phyloP scores from a whole-genome alignment of 2,888 invertebrate genomes.

The Drosophila paracracens region DNA sequence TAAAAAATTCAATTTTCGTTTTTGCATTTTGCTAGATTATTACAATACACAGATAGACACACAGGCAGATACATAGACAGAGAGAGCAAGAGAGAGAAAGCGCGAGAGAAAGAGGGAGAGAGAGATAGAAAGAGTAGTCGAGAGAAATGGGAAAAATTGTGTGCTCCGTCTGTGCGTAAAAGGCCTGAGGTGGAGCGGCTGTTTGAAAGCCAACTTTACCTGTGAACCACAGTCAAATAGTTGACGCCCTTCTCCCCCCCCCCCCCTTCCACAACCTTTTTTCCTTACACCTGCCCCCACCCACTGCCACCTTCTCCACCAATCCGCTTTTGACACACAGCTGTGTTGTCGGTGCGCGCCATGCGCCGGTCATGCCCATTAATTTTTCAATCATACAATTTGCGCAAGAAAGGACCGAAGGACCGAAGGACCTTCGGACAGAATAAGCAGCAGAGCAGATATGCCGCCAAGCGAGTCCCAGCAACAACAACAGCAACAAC shows the following conservation, averaged over 20 bases:
- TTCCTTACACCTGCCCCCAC: not conserved
- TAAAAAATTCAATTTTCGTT: slow-evolving; percentile 73
- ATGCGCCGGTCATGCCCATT: slow-evolving; percentile 67
- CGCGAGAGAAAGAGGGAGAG: not conserved
- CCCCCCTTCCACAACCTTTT: not conserved
- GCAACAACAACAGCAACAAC: slow-evolving; percentile 32
- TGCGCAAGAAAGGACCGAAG: slow-evolving; percentile 53
- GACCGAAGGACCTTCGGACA: slow-evolving; percentile 24
- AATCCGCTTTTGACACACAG: slow-evolving; percentile 1
- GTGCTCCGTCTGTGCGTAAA: slow-evolving; percentile 28
- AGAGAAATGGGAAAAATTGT: not conserved
- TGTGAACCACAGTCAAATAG: slow-evolving; percentile 45
- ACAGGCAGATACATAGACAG: not conserved
- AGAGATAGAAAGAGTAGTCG: not conserved
- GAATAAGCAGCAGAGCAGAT: slow-evolving; percentile 10
- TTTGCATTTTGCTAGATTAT: slow-evolving; percentile 65
- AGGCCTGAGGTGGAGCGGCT: slow-evolving; percentile 2
- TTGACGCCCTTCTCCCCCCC: slow-evolving; percentile 4
- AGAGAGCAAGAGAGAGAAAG: not conserved
- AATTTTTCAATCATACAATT: slow-evolving; percentile 82
- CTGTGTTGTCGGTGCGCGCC: slow-evolving; percentile 1
- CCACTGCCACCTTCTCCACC: not conserved
- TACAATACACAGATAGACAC: slow-evolving; percentile 43
- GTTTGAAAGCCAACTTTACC: slow-evolving; percentile 32
- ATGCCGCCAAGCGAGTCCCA: slow-evolving; percentile 31